Evolutionary conservation across 2,888 invertebrate species (phyloP).

Genomic region (Tolmerus cingulatus): DNA sequence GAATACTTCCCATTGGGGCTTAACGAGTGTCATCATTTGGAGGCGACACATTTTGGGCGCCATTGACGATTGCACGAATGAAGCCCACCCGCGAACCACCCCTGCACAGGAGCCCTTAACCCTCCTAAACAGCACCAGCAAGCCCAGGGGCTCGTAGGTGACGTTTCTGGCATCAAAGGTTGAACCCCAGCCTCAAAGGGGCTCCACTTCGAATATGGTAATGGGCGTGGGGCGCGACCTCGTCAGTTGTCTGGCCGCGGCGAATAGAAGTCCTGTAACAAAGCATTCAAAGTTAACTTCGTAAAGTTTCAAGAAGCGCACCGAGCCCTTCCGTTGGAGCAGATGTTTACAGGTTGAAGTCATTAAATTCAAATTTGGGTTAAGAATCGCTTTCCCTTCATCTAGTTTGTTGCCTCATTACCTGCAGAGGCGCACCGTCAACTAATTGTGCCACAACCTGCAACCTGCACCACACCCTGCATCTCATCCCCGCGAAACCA

Average conservation of each 20-base stretch:
- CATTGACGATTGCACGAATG: constrained; percentile 20
- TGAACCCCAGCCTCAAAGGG: not conserved
- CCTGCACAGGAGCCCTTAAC: not conserved
- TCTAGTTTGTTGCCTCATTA: constrained; percentile 39
- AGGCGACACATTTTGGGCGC: constrained; percentile 6
- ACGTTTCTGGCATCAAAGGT: not conserved
- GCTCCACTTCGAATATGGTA: not conserved
- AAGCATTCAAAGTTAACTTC: not conserved
- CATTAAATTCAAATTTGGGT: constrained; percentile 43
- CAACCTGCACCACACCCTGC: not conserved
- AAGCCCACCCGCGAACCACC: not conserved
- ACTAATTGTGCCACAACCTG: constrained; percentile 27
- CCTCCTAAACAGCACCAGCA: not conserved
- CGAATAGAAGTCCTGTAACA: not conserved
- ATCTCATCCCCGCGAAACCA: not conserved
- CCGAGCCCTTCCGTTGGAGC: not conserved
- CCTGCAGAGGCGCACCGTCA: not conserved
- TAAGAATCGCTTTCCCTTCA: constrained; percentile 33
- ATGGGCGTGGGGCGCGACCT: not conserved
- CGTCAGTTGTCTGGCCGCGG: not conserved
- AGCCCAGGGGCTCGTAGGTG: not conserved
- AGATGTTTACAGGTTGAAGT: constrained; percentile 31
- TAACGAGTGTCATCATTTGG: constrained; percentile 32
- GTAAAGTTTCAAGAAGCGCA: not conserved
- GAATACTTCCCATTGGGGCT: constrained; percentile 7